A percentile compares a stretch with the other conserved stretches of the same genome.
These are phyloP conservation scores for Ptilorrhoa leucosticta DNA, from an alignment of 2,113 vertebrate genomes.

Conservation along the genomic window DNA sequence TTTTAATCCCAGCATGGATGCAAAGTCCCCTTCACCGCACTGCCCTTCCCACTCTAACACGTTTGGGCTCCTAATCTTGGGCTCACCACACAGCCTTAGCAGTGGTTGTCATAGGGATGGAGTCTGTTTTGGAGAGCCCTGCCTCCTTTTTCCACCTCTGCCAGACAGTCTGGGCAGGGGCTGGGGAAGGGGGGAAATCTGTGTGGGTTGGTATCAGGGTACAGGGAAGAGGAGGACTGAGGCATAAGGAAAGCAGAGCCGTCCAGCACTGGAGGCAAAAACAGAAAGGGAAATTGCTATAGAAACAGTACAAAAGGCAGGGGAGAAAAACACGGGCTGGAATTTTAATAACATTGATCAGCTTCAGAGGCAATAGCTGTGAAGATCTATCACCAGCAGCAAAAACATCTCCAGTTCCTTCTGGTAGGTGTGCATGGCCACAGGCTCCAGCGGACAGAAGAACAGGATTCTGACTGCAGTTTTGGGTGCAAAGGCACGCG, in stretches of 20 bases:
- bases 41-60: neutral
- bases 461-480: neutral
- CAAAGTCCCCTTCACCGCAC: neutral
- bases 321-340: neutral
- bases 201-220: accelerated
- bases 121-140: neutral
- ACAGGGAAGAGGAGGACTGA: neutral
- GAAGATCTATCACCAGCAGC: neutral
- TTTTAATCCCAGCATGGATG: neutral
- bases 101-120: neutral
- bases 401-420: neutral
- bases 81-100: neutral
- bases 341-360: conserved; percentile 35
- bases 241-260: neutral
- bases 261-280: neutral
- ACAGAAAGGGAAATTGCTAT: neutral
- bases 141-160: neutral
- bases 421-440: neutral
- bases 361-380: neutral
- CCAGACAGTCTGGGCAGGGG: accelerated
- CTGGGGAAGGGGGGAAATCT: accelerated
- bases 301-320: conserved; percentile 1
- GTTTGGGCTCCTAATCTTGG: neutral
- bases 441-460: neutral
- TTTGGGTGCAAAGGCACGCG: accelerated